Evolutionary conservation across 2,113 vertebrate genomes (phyloP).

Genomic region (Triplophysa dalaica): DNA sequence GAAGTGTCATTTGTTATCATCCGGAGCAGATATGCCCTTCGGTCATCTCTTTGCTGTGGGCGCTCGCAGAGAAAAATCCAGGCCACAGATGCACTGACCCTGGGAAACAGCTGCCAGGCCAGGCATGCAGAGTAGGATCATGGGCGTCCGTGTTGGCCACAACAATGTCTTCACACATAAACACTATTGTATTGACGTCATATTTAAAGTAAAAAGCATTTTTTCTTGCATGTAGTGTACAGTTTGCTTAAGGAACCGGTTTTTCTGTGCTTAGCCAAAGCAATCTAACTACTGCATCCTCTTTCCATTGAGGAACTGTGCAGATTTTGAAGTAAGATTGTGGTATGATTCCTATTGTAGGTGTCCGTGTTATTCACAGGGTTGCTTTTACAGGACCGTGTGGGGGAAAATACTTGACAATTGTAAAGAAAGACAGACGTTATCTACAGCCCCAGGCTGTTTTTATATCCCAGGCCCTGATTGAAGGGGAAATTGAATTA

Average conservation of each 20-base stretch:
- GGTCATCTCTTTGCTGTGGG: not conserved
- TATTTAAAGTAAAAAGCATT: not conserved
- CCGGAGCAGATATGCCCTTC: conserved; percentile 1
- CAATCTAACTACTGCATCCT: conserved; percentile 27
- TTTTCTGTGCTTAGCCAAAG: not conserved
- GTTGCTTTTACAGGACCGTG: not conserved
- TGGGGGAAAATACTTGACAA: conserved; percentile 1
- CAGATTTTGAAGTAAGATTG: not conserved
- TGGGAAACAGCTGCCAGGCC: conserved; percentile 27
- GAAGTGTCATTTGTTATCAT: not conserved
- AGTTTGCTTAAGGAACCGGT: not conserved
- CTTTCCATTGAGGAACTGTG: not conserved
- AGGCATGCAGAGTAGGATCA: conserved; percentile 12
- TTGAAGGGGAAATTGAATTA: conserved; percentile 31
- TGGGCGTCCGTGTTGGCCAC: conserved; percentile 20
- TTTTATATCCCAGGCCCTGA: not conserved
- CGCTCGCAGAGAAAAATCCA: not conserved
- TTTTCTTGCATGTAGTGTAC: not conserved
- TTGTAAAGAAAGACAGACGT: conserved; percentile 12
- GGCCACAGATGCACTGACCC: conserved; percentile 3
- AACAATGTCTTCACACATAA: not conserved
- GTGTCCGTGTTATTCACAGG: conserved; percentile 19
- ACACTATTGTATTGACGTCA: not conserved
- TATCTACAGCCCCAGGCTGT: conserved; percentile 19
- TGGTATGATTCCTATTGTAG: not conserved